Base-by-base conservation (phyloP, 2,888 invertebrate genomes). In the Lepidonotus clava region DNA sequence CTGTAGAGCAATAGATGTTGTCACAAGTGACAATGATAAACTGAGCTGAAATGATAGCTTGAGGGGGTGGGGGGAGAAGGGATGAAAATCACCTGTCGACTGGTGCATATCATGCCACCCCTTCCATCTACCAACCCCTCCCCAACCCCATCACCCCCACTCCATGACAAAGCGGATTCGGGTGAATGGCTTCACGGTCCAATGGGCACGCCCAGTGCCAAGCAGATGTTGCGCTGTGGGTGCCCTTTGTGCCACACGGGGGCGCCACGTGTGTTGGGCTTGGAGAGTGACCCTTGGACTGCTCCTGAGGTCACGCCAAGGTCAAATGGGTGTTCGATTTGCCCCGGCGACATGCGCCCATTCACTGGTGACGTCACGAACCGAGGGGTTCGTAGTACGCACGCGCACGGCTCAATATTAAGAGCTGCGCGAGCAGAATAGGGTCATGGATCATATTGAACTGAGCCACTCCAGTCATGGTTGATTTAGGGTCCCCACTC, bases 181-280 rank as follows among this genome's bases (percentile, higher is more conserved):
- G 46, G 46, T 18, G 8, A n/a, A 46, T 46, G 46, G 46, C 18
- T 4, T 61, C 61, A 61, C 28, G 61, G 28, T 61, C 28, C 0
- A 28, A 1, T 61, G 61, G 11, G 28, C 14, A 11, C 61, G 1
- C 61, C 61, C 61, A n/a, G 28, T 28, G 14, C 61, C 24, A 32
- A 61, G 61, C 61, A 61, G 61, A 61, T 61, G 61, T 61, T 24
- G 61, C 61, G 24, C 61, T 11, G 61, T 61, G 61, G 61, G 61
- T 61, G 61, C 61, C 28, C 61, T 61, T 61, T 61, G 61, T 61
- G 11, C 61, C 61, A 32, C 61, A 28, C 8, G 61, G 61, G 61
- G 61, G 61, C 61, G 61, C 24, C 61, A 61, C 61, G 28, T 24
- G 61, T 61, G 28, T 61, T 61, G 61, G 11, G 11, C n/a, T 32